Evolutionary conservation across 2,888 invertebrate species (phyloP).

Genomic region (Melieria omissa): DNA sequence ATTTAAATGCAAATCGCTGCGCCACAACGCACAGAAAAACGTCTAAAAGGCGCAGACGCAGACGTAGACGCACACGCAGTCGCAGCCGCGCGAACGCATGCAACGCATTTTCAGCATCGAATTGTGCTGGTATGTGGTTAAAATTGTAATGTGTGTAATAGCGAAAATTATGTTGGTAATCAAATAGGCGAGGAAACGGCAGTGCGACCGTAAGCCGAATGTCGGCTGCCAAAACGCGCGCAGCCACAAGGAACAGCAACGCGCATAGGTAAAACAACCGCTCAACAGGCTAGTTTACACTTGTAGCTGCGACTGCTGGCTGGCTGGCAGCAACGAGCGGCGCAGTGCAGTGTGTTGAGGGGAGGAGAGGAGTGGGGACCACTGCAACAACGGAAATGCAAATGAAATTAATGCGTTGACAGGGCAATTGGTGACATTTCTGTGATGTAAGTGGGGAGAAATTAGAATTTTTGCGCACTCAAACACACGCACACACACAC

Average conservation of each 20-base stretch:
- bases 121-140: not conserved
- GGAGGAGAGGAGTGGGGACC: not conserved
- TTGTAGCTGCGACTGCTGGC: constrained; percentile 13
- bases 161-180: constrained; percentile 20
- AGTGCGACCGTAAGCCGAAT: not conserved
- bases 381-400: constrained; percentile 55
- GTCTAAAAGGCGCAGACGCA: not conserved
- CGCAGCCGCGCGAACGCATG: constrained; percentile 7
- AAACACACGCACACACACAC: not conserved
- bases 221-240: not conserved
- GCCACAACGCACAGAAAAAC: not conserved
- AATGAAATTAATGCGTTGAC: constrained; percentile 53
- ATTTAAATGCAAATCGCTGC: constrained; percentile 43
- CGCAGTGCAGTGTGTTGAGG: not conserved
- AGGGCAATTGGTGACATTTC: constrained; percentile 31
- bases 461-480: constrained; percentile 27
- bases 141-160: constrained; percentile 26
- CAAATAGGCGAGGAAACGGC: constrained; percentile 24
- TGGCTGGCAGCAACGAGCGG: constrained; percentile 17
- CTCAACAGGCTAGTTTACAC: constrained; percentile 29
- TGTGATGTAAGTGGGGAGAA: constrained; percentile 22
- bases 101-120: not conserved
- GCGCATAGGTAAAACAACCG: constrained; percentile 19
- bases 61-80: not conserved
- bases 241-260: not conserved